Base-by-base conservation (phyloP, 2,113 vertebrate species). In the Danio rerio region DNA sequence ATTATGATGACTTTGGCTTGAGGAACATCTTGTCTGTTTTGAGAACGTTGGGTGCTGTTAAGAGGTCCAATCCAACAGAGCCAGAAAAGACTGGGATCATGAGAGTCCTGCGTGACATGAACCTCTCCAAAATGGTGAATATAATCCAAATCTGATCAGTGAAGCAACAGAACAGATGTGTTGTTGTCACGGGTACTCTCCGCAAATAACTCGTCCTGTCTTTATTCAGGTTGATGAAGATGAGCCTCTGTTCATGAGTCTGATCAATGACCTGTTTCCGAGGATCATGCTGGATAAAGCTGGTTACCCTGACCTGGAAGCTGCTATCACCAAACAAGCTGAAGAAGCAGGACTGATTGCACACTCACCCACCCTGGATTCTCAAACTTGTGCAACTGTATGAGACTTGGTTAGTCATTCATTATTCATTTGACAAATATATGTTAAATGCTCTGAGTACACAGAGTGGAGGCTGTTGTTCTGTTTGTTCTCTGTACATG, bases 381-480 rank as follows among this genome's bases (percentile, higher is more conserved):
- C 93, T 96, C 85, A 96, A 96, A 87, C 91, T 96, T 83, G 92
- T 96, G 78, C 95, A 96, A 73, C 92, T 96, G 13, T 96, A 95
- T 6, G 95, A 96, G 92, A 95, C 95, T 0, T 94, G 95, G 95
- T 96, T 15, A 80, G 78, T 16, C 13, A 18, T 56, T 18, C 3
- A 18, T 56, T 18, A 53, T 61, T 49, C 16, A 20, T 75, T 16
- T 55, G 56, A 31, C n/a, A n/a, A 47, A 47, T 68, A 15, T 6
- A 18, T 69, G 43, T 69, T 10, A 18, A n/a, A 45, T 68, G 63
- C 15, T 42, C 9, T 18, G n/a, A n/a, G 16, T 66, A 9, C 63
- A 45, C 45, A 42, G 42, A 66, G 62, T 16, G 31, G 62, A 20
- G 9, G 47, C 18, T 12, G 16, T 45, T 20, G 9, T 42, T 31